Conservation (phyloP, 2,888 invertebrate genomes). For the Nomada lathburiana region DNA sequence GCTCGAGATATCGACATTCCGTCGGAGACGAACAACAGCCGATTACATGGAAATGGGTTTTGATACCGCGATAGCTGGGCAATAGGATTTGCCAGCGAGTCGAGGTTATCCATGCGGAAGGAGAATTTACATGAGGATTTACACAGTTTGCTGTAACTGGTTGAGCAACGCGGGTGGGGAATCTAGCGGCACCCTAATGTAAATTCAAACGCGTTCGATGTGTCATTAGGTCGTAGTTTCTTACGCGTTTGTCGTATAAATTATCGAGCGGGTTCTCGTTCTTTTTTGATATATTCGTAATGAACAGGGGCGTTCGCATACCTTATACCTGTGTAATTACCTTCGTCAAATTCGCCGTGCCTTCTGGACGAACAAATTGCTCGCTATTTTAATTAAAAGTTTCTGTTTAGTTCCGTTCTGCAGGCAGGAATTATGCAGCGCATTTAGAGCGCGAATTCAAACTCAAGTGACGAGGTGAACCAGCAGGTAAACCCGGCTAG, state of each 20-base stretch:
- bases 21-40: constrained; percentile 59
- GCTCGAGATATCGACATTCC: constrained; percentile 46
- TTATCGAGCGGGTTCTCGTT: neutral
- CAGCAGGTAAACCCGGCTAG: constrained; percentile 64
- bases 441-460: constrained; percentile 63
- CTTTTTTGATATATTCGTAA: neutral
- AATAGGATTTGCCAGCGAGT: constrained; percentile 68
- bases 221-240: constrained; percentile 35
- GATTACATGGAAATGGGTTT: constrained; percentile 69
- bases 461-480: constrained; percentile 63
- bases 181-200: constrained; percentile 23
- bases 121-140: constrained; percentile 72
- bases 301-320: neutral
- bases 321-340: constrained; percentile 35
- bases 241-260: neutral
- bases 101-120: constrained; percentile 65
- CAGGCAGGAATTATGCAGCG: constrained; percentile 47
- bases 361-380: constrained; percentile 39
- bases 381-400: constrained; percentile 60
- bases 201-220: constrained; percentile 61
- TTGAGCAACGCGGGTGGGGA: constrained; percentile 25
- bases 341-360: constrained; percentile 48
- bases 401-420: constrained; percentile 44
- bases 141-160: constrained; percentile 52
- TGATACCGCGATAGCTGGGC: constrained; percentile 64